Evolutionary conservation across 2,113 vertebrate species (phyloP).

Genomic region (Tenebrosternarchus preto): DNA sequence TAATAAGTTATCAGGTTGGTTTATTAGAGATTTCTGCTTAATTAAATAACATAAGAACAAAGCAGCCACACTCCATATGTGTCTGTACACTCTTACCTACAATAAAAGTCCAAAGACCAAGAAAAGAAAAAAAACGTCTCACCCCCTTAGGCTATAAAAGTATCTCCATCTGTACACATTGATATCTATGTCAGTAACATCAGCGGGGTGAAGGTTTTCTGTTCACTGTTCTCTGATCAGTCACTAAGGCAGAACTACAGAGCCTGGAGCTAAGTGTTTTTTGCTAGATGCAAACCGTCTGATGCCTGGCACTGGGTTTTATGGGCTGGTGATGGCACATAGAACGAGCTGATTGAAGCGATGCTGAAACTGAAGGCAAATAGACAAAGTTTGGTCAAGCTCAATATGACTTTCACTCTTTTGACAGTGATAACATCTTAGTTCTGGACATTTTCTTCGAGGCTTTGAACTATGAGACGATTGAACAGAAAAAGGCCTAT

Average conservation of each 20-base stretch:
- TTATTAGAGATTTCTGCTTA: too few relatives aligned
- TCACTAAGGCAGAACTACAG: conserved; percentile 8
- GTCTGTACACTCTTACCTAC: too few relatives aligned
- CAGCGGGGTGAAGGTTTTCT: not conserved
- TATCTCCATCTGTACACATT: not conserved
- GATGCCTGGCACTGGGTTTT: too few relatives aligned
- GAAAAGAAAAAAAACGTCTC: not conserved
- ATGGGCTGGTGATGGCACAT: not conserved
- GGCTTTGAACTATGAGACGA: conserved; percentile 97
- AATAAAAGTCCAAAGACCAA: too few relatives aligned
- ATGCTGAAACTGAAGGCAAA: not conserved
- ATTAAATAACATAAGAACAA: too few relatives aligned
- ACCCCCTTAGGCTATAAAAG: not conserved
- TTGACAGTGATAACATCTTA: conserved; percentile 92
- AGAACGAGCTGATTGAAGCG: not conserved
- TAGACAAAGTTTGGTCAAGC: not conserved
- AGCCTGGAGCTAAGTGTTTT: not conserved
- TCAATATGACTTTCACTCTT: conserved; percentile 48
- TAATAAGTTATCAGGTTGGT: too few relatives aligned
- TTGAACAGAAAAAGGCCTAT: conserved; percentile 98
- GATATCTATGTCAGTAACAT: not conserved
- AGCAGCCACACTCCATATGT: too few relatives aligned
- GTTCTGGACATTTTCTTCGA: conserved; percentile 98
- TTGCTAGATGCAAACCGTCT: not conserved
- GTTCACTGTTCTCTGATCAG: not conserved